Evolutionary conservation across 1,140 invertebrate species (phyloP), one percentile per base, ranked within the genome.

Genomic region (Pogonus chalceus): DNA sequence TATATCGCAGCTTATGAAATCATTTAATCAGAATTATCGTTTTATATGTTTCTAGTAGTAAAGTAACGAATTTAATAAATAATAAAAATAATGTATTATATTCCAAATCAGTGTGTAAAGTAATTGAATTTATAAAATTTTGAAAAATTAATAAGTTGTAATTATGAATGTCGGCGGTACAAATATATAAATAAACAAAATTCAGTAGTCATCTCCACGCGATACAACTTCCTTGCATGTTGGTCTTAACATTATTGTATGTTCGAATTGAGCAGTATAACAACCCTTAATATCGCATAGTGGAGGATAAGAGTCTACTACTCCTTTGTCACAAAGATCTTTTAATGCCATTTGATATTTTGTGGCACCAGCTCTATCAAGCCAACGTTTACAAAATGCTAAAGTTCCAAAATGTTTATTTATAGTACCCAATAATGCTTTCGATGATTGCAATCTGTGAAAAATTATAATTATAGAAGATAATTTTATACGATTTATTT

Each of bases 241-340:
- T 12, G 97, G 96, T 64, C 96, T 79, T 46, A 99, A 76, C 46
- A 99, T 82, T 63, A 99, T 92, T 0, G 97, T 99, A 72, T 99
- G 97, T 71, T 99, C 97, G 70, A 92, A 99, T 72, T 99, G 97
- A 47, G 97, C 97, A 0, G 96, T 99, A 72, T 98, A 99, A 69
- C 88, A 96, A 54, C 96, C 96, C 70, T 96, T 97, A 23, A 92
- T 81, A 69, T 99, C 97, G 68, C 95, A 98, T 20, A 99, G 79
- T 2, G 97, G 97, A 4, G 97, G 97, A 75, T 99, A 99, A 12
- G 96, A 85, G 64, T 97, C 92, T 0, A 99, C 88, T 37, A 97
- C 90, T 20, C 82, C 81, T 70, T 96, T 97, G 65, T 99, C 96
- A 73, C 94, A 97, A 9, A 99, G 76, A 79, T 99, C 96, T 70